Percentiles rank a stretch among this genome's conserved stretches.
These are phyloP conservation scores for Parnassius apollo DNA, from an alignment of 2,888 invertebrate species.

Conservation along the genomic window DNA sequence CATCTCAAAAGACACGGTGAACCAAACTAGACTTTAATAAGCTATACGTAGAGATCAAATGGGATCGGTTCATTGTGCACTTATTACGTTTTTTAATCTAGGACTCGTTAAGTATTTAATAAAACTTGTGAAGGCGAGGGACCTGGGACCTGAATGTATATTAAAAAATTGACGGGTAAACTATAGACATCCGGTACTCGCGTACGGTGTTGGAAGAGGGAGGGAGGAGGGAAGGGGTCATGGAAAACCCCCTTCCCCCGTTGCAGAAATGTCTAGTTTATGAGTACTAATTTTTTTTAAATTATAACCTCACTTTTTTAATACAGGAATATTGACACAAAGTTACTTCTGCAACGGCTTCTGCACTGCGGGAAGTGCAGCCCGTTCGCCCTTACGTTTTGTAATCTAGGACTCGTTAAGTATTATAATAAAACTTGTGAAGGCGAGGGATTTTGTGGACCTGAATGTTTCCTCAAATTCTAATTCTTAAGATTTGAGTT, in stretches of 20 bases:
- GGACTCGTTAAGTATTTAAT: not conserved
- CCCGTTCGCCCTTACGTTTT: too few species aligned
- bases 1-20: constrained; percentile 49
- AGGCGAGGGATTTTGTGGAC: not conserved
- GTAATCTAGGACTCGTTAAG: not conserved
- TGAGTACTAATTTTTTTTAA: too few species aligned
- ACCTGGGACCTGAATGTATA: constrained; percentile 3
- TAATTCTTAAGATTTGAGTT: too few species aligned
- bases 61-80: constrained; percentile 1
- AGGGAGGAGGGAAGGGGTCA: too few species aligned
- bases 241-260: too few species aligned
- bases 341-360: too few species aligned
- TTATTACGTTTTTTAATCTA: not conserved
- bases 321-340: too few species aligned
- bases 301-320: too few species aligned
- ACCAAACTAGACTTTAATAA: constrained; percentile 18
- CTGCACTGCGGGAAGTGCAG: too few species aligned
- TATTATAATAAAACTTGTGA: not conserved
- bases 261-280: not conserved
- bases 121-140: not conserved
- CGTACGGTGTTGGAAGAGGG: too few species aligned
- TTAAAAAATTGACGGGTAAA: not conserved
- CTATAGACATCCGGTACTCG: too few species aligned
- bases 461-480: not conserved
- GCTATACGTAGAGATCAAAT: constrained; percentile 29